phyloP scores from a whole-genome alignment of 2,113 vertebrate species.

The Rhabdomys dilectus region DNA sequence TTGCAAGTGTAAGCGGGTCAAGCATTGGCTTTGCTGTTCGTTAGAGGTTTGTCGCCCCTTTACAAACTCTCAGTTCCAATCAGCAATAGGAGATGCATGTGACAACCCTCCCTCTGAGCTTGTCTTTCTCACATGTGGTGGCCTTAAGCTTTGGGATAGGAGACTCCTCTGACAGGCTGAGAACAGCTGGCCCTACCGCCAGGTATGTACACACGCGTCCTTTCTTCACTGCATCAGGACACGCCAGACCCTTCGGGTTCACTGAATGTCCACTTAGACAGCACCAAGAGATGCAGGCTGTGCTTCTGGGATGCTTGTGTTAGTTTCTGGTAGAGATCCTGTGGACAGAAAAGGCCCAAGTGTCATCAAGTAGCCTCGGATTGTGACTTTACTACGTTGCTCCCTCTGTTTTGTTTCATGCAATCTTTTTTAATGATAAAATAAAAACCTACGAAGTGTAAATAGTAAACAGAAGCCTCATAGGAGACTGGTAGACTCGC shows the following conservation, averaged over 20 bases:
- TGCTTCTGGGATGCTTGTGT: slow-evolving; percentile 25
- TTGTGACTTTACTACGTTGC: slow-evolving; percentile 46
- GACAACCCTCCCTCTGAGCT: not conserved
- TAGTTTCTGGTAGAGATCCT: not conserved
- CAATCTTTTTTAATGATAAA: slow-evolving; percentile 42
- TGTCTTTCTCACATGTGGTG: not conserved
- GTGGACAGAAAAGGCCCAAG: not conserved
- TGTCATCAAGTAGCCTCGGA: slow-evolving; percentile 34
- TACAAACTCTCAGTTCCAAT: not conserved
- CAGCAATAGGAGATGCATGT: not conserved
- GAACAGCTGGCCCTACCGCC: not conserved
- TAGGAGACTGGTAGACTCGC: not conserved
- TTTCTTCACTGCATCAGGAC: not conserved
- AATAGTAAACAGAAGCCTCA: slow-evolving; percentile 30
- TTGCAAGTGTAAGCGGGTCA: not conserved
- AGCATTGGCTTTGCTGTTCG: not conserved
- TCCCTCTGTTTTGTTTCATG: slow-evolving; percentile 62
- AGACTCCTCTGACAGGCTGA: not conserved
- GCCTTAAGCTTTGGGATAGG: not conserved
- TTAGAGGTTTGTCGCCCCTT: not conserved
- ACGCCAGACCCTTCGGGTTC: slow-evolving; percentile 4
- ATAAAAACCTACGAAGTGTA: slow-evolving; percentile 55
- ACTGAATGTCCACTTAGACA: slow-evolving; percentile 39
- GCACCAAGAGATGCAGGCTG: slow-evolving; percentile 5
- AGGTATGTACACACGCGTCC: not conserved